Evolutionary conservation across 2,113 vertebrate genomes (phyloP).

Genomic region (Pollachius pollachius): DNA sequence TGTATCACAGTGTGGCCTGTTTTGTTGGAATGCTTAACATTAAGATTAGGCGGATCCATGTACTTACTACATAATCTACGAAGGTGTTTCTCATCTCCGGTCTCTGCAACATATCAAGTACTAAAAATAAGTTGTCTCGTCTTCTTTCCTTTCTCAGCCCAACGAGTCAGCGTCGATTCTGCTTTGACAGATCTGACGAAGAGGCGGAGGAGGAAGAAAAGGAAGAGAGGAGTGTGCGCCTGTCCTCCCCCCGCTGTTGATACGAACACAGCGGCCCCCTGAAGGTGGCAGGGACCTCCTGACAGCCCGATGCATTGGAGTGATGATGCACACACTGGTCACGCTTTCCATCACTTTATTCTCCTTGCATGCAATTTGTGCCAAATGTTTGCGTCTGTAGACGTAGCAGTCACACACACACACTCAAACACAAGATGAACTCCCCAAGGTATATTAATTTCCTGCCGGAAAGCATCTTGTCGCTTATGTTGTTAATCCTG

Average conservation of each 20-base stretch:
- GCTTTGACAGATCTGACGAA: slow-evolving; percentile 82
- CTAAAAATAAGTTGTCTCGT: background rate
- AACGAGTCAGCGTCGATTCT: slow-evolving; percentile 74
- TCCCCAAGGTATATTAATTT: no score
- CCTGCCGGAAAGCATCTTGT: no score
- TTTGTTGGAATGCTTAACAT: no score
- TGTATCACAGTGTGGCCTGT: no score
- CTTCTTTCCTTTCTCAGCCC: slow-evolving; percentile 73
- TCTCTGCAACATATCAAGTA: no score
- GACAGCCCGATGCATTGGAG: slow-evolving; percentile 49
- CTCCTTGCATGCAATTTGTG: background rate
- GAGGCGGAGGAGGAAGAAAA: slow-evolving; percentile 84
- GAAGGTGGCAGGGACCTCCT: slow-evolving; percentile 75
- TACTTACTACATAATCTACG: no score
- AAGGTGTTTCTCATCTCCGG: no score
- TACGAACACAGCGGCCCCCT: slow-evolving; percentile 71
- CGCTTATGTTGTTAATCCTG: no score
- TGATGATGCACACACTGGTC: background rate
- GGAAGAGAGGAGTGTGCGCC: slow-evolving; percentile 53
- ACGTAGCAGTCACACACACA: slow-evolving; percentile 3
- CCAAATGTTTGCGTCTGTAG: background rate
- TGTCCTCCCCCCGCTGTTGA: slow-evolving; percentile 63
- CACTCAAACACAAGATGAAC: background rate
- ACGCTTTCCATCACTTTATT: background rate
- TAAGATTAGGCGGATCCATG: no score